These are phyloP conservation scores for Ormyrus pomaceus DNA, from an alignment of 2,888 invertebrate genomes.

Conservation along the genomic window DNA sequence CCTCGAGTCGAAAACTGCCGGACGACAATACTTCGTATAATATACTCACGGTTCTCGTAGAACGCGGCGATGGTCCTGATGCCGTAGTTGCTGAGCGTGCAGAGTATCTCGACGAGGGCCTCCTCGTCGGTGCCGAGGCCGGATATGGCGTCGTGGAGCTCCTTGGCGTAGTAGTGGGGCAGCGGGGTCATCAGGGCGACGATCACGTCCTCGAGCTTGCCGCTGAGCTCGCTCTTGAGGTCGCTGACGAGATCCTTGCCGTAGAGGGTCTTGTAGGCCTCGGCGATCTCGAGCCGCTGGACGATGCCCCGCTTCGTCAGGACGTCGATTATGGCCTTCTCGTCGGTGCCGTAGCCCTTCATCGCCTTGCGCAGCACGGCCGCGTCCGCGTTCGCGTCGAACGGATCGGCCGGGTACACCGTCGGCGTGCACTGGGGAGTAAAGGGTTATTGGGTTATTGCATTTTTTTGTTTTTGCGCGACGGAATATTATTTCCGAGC, in stretches of 20 bases:
- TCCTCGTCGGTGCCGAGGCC: conserved; percentile 94
- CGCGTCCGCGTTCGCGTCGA: conserved; percentile 91
- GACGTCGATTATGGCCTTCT: conserved; percentile 93
- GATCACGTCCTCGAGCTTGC: conserved; percentile 92
- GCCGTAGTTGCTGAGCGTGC: conserved; percentile 93
- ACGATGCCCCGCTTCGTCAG: conserved; percentile 92
- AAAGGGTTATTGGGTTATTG: too few relatives aligned
- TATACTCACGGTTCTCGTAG: conserved; percentile 85
- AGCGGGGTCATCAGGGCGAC: conserved; percentile 93
- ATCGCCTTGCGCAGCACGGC: conserved; percentile 91
- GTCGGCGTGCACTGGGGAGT: conserved; percentile 87
- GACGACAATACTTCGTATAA: too few relatives aligned
- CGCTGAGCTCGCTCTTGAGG: conserved; percentile 91
- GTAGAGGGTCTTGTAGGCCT: conserved; percentile 93
- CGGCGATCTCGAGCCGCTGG: conserved; percentile 93
- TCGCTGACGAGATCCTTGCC: conserved; percentile 90
- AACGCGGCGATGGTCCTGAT: conserved; percentile 90
- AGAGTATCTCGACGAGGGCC: conserved; percentile 94
- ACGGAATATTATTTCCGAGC: background rate
- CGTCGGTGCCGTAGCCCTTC: conserved; percentile 96
- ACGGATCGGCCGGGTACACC: conserved; percentile 90
- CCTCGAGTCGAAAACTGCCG: too few relatives aligned
- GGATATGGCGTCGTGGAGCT: conserved; percentile 90
- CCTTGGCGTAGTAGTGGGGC: conserved; percentile 93
- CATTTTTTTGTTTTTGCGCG: background rate